Evolutionary conservation across 2,888 invertebrate species (phyloP).

Genomic region (Sclerodermus sp.): DNA sequence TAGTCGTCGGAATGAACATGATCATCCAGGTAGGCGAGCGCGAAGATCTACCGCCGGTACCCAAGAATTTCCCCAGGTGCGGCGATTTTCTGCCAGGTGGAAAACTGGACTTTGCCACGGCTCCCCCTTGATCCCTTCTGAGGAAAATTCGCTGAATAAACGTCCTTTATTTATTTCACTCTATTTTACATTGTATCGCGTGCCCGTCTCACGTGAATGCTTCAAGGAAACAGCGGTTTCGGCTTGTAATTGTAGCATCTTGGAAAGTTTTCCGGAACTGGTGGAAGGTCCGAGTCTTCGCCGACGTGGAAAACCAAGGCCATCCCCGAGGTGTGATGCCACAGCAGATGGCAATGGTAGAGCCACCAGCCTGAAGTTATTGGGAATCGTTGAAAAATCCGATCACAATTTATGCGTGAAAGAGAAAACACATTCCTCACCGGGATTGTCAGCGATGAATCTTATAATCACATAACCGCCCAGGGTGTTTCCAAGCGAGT

Average conservation of each 20-base stretch:
- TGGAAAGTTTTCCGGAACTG: slow-evolving; percentile 27
- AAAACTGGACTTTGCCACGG: neutral
- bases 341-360: slow-evolving; percentile 44
- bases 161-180: too few relatives aligned
- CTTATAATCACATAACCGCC: slow-evolving; percentile 59
- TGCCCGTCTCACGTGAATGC: too few relatives aligned
- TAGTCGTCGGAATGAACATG: slow-evolving; percentile 31
- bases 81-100: slow-evolving; percentile 23
- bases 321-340: slow-evolving; percentile 42
- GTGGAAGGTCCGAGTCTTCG: slow-evolving; percentile 28
- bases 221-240: neutral
- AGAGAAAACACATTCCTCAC: slow-evolving; percentile 31
- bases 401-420: neutral
- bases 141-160: too few relatives aligned
- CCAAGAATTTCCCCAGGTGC: slow-evolving; percentile 33
- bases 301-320: slow-evolving; percentile 36
- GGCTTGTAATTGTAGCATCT: slow-evolving; percentile 18
- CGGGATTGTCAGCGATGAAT: slow-evolving; percentile 59
- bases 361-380: slow-evolving; percentile 42
- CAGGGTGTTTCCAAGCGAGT: slow-evolving; percentile 58
- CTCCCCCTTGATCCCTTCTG: too few relatives aligned
- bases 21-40: slow-evolving; percentile 29
- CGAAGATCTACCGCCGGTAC: slow-evolving; percentile 33
- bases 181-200: too few relatives aligned
- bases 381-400: neutral